These are phyloP conservation scores for Chymomyza costata DNA, from an alignment of 1,140 invertebrate species.

Conservation along the genomic window DNA sequence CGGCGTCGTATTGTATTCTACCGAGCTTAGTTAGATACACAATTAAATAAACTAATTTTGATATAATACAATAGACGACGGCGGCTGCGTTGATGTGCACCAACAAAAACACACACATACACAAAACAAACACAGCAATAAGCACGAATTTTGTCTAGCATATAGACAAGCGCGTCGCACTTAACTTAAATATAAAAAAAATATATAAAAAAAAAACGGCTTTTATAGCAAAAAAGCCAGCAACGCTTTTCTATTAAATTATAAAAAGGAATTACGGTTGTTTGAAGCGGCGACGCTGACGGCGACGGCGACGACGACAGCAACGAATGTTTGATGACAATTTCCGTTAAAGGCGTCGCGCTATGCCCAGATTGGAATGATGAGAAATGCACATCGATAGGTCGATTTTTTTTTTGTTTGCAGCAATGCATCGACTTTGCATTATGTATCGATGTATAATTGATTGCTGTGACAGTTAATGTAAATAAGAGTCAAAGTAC, in stretches of 20 bases:
- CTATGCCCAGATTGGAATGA: too few relatives aligned
- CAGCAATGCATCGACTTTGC: too few relatives aligned
- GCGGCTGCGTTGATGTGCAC: too few relatives aligned
- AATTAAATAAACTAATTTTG: slow-evolving; percentile 56
- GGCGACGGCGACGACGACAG: slow-evolving; percentile 31
- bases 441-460: too few relatives aligned
- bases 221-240: too few relatives aligned
- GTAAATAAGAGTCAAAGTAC: too few relatives aligned
- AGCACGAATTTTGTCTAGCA: slow-evolving; percentile 16
- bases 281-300: slow-evolving; percentile 32
- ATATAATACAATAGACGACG: slow-evolving; percentile 53
- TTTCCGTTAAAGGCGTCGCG: slow-evolving; percentile 54
- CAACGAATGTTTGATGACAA: slow-evolving; percentile 32
- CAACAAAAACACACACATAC: slow-evolving; percentile 16
- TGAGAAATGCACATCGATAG: too few relatives aligned
- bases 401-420: too few relatives aligned
- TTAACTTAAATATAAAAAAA: slow-evolving; percentile 26
- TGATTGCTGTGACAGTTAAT: too few relatives aligned
- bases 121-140: slow-evolving; percentile 4
- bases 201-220: too few relatives aligned
- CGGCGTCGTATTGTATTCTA: slow-evolving; percentile 18
- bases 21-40: slow-evolving; percentile 12
- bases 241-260: too few relatives aligned
- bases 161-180: slow-evolving; percentile 14
- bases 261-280: slow-evolving; percentile 41